Conservation (phyloP, 2,113 vertebrate genomes). For the Grantiella picta region DNA sequence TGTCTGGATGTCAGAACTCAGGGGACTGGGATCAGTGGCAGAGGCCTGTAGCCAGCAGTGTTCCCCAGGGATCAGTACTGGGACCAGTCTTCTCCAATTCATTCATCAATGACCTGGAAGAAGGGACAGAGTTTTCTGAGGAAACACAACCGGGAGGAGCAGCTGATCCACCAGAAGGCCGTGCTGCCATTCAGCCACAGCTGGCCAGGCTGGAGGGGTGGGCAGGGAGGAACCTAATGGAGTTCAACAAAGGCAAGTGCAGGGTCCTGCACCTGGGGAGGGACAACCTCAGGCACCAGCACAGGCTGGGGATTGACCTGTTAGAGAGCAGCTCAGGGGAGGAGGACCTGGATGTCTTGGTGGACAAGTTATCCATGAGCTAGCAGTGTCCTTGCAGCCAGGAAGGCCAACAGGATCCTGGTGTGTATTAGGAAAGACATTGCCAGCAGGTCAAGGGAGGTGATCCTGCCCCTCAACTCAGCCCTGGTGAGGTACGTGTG, state of each 20-base stretch:
- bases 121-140: not conserved
- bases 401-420: not conserved
- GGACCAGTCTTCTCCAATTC: not conserved
- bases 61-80: too few relatives aligned
- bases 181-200: not conserved
- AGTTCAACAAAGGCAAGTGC: not conserved
- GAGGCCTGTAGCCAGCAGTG: not conserved
- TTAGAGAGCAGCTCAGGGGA: not conserved
- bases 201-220: not conserved
- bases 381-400: not conserved
- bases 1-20: not conserved
- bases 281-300: not conserved
- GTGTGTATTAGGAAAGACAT: not conserved
- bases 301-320: not conserved
- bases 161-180: too few relatives aligned
- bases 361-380: not conserved
- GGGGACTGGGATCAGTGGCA: not conserved
- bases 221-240: not conserved
- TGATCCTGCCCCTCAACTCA: not conserved
- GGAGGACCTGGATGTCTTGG: not conserved
- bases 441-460: accelerated
- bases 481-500: not conserved
- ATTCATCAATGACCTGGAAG: not conserved
- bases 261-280: not conserved
- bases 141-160: not conserved